These are phyloP conservation scores for Poeciliopsis presidionis DNA, from an alignment of 2,797 vertebrate species.

Conservation along the genomic window DNA sequence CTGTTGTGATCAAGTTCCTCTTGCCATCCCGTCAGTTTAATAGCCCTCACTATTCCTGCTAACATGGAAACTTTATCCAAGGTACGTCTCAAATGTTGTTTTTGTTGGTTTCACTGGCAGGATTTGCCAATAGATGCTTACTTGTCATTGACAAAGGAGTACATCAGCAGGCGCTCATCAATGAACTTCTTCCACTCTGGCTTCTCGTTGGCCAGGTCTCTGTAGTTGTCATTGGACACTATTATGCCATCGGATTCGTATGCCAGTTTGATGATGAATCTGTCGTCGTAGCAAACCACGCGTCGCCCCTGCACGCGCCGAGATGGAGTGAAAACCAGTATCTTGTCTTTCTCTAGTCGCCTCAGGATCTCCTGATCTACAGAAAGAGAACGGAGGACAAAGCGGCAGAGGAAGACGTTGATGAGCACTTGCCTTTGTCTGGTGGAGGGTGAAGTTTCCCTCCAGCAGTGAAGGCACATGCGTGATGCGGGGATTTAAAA, in stretches of 20 bases:
- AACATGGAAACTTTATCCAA: not conserved
- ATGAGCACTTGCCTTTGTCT: not conserved
- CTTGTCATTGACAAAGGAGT: constrained; percentile 99
- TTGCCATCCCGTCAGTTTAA: not conserved
- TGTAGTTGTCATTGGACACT: constrained; percentile 98
- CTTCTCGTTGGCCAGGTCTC: constrained; percentile 95
- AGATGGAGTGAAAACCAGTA: constrained; percentile 96
- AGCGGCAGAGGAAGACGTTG: not conserved
- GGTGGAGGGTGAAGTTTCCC: not conserved
- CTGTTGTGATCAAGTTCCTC: not conserved
- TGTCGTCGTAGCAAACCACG: constrained; percentile 96
- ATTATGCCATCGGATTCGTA: constrained; percentile 97
- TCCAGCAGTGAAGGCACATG: not conserved
- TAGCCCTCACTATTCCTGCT: not conserved
- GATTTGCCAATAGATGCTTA: constrained; percentile 74
- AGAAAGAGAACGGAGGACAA: constrained; percentile 2
- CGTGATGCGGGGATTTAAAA: not conserved
- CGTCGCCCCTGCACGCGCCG: constrained; percentile 94
- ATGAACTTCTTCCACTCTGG: constrained; percentile 99
- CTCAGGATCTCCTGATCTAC: constrained; percentile 95
- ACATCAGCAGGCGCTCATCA: constrained; percentile 96
- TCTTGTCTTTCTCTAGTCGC: constrained; percentile 94
- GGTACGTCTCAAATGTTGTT: not conserved
- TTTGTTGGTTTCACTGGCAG: not conserved
- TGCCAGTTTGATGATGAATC: constrained; percentile 96